phyloP scores from a whole-genome alignment of 2,888 invertebrate species.

The Andrena bicolor region DNA sequence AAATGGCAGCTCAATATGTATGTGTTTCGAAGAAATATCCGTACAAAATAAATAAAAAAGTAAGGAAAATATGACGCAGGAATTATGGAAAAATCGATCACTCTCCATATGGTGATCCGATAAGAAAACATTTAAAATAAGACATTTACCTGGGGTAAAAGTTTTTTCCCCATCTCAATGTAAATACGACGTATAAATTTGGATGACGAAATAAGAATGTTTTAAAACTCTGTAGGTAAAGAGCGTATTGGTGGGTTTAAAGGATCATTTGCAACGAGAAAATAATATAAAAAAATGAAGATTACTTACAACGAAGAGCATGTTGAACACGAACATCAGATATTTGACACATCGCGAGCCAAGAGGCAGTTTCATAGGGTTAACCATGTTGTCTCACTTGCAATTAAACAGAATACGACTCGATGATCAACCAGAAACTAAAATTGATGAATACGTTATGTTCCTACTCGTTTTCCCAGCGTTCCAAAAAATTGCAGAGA shows the following conservation, averaged over 20 bases:
- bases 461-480: conserved; percentile 11
- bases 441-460: not conserved
- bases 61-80: not conserved
- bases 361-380: conserved; percentile 80
- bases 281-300: not conserved
- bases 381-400: conserved; percentile 63
- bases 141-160: not conserved
- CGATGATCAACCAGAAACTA: not conserved
- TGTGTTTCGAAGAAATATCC: not conserved
- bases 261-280: not conserved
- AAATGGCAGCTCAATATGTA: not conserved
- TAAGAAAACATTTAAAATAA: not conserved
- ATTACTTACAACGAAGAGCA: conserved; percentile 90
- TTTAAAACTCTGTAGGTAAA: not conserved
- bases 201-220: not conserved
- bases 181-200: not conserved
- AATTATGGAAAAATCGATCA: not conserved
- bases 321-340: conserved; percentile 90
- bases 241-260: not conserved
- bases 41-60: not conserved
- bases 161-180: not conserved
- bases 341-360: conserved; percentile 89
- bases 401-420: not conserved
- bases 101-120: not conserved
- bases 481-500: conserved; percentile 47